Percentiles rank a stretch among this genome's conserved stretches.
Conservation (phyloP, 2,797 vertebrate species). For the Parauchenoglanis punctatus region DNA sequence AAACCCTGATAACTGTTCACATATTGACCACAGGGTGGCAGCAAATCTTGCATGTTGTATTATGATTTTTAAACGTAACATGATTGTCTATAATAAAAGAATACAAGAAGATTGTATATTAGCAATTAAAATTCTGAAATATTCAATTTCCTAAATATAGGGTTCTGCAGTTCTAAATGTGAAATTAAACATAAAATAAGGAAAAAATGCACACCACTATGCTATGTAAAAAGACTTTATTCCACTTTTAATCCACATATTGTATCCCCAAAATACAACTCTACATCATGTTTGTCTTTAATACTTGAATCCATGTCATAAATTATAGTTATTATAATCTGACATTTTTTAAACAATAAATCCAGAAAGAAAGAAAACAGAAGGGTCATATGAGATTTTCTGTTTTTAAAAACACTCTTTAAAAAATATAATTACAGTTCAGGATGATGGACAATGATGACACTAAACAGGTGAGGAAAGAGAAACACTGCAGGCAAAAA, state of each 20-base stretch:
- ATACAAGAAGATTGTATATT: too few relatives aligned
- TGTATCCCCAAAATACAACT: slow-evolving; percentile 77
- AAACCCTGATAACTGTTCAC: neutral
- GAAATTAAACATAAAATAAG: neutral
- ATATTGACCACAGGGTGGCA: slow-evolving; percentile 12
- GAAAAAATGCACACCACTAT: slow-evolving; percentile 9
- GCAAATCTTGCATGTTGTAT: neutral
- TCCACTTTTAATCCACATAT: slow-evolving; percentile 82
- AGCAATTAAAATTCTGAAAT: neutral
- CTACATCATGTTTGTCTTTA: slow-evolving; percentile 70
- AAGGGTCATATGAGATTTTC: slow-evolving; percentile 69
- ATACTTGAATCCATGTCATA: slow-evolving; percentile 78
- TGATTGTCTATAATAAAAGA: neutral
- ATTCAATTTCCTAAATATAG: neutral
- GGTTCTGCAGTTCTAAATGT: neutral
- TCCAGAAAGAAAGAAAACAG: slow-evolving; percentile 71
- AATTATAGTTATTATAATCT: slow-evolving; percentile 84
- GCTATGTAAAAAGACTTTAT: slow-evolving; percentile 80
- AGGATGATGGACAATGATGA: slow-evolving; percentile 65
- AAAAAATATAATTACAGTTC: slow-evolving; percentile 90
- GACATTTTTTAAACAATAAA: slow-evolving; percentile 73
- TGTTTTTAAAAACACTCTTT: slow-evolving; percentile 78
- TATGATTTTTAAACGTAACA: neutral
- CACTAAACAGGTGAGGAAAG: neutral
- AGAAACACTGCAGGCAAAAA: slow-evolving; percentile 58